Percentiles rank a stretch among this genome's conserved stretches.
Evolutionary conservation across 2,797 vertebrate species (phyloP).

Genomic region (Loris lydekkerianus): DNA sequence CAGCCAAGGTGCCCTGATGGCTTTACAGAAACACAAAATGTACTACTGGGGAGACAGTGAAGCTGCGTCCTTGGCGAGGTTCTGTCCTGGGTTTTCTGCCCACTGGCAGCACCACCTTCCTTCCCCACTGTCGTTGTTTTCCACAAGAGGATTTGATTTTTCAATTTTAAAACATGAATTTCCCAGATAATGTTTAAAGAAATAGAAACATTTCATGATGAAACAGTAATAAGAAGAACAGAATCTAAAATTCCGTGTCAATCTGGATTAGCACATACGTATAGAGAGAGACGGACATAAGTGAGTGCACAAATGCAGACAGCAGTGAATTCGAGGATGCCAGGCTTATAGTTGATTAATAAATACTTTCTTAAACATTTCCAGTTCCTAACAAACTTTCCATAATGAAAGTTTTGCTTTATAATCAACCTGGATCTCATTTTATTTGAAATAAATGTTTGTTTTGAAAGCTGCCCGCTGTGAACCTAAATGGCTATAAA

Average conservation of each 20-base stretch:
- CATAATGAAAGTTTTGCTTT: background rate
- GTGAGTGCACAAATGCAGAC: background rate
- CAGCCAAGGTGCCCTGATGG: background rate
- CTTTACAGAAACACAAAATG: background rate
- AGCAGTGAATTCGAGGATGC: background rate
- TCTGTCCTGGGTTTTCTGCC: accelerated
- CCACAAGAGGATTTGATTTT: background rate
- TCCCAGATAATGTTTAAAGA: background rate
- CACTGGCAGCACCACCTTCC: accelerated
- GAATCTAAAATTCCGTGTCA: background rate
- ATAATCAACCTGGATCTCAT: background rate
- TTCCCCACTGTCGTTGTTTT: background rate
- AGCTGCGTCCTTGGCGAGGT: accelerated
- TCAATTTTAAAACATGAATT: background rate
- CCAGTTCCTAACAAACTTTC: background rate
- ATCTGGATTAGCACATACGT: background rate
- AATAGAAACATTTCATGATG: background rate
- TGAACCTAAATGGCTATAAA: background rate
- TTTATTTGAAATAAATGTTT: background rate
- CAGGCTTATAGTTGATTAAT: background rate
- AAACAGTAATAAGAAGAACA: background rate
- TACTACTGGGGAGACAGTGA: accelerated
- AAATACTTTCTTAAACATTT: background rate
- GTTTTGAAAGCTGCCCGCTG: background rate
- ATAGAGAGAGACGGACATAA: background rate